Evolutionary conservation across 2,113 vertebrate species (phyloP), one percentile per base, ranked within the genome.

Genomic region (Psilopogon haemacephalus): DNA sequence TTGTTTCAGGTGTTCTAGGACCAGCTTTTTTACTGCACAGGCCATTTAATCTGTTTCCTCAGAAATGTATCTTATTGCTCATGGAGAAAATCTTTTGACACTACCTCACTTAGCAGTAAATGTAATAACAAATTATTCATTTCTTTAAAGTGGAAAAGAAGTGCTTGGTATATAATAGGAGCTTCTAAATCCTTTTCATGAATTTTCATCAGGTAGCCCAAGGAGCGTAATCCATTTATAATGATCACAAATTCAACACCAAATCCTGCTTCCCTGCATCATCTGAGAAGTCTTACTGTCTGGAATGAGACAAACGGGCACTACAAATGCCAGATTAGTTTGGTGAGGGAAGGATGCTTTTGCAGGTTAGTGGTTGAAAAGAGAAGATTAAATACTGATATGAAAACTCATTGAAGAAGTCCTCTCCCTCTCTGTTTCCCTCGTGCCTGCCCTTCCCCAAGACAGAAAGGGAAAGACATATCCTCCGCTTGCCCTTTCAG

Each of bases 401-500:
- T 19, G 9, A 67, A 55, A 88, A 58, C 24, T 44, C 35, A 35
- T 65, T 64, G 26, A 56, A 48, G 12, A 20, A 71, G 9, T 27
- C 42, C n/a, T 67, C 35, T 44, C 12, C 20, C 13, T 11, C 37
- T 40, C 46, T 55, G 28, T 12, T 90, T 55, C 38, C 17, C 16
- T 83, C 18, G 26, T 17, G 16, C 28, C 40, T 54, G 11, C 40
- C 28, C 30, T 78, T 67, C 52, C 8, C 11, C 35, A 4, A 3
- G 13, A 15, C 21, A 35, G 64, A 63, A n/a, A 46, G 8, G 35
- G 16, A 63, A 58, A 60, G 27, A 27, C 0, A 1, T 2, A 55
- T 33, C 8, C 9, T 77, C 28, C 2, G 0, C 37, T 86, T 32
- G 8, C 16, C 58, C 5, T 59, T 32, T 15, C 0, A 3, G 1